These are phyloP conservation scores for Brachionus paranguensis DNA, from an alignment of 1,140 invertebrate species.

Conservation along the genomic window DNA sequence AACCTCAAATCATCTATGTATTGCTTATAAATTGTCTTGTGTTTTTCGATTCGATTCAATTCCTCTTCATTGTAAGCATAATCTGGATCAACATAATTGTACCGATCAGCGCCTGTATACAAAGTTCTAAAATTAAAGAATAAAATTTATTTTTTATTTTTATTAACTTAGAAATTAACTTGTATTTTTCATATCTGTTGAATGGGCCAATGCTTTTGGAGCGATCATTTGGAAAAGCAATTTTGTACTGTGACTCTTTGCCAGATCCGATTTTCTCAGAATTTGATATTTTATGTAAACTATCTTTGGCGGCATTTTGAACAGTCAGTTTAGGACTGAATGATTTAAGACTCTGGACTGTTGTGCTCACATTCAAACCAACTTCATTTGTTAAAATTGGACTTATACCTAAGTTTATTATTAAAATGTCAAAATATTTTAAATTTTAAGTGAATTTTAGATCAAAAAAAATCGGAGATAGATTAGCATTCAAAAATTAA, in stretches of 20 bases:
- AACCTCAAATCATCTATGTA: constrained; percentile 47
- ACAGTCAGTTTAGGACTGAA: constrained; percentile 47
- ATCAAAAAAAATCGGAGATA: neutral
- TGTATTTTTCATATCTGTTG: constrained; percentile 47
- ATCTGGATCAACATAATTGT: constrained; percentile 53
- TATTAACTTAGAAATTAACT: constrained; percentile 44
- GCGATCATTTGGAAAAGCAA: constrained; percentile 55
- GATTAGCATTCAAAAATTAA: neutral
- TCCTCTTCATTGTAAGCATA: constrained; percentile 51
- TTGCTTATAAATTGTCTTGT: constrained; percentile 46
- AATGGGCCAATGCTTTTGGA: constrained; percentile 51
- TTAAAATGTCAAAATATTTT: neutral
- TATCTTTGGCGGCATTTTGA: constrained; percentile 44
- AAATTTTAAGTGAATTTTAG: neutral
- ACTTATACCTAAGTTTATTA: constrained; percentile 48
- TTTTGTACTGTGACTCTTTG: constrained; percentile 43
- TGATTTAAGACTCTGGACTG: constrained; percentile 44
- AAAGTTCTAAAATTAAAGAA: constrained; percentile 46
- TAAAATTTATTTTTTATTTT: neutral
- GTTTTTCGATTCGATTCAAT: constrained; percentile 42
- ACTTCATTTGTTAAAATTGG: constrained; percentile 56
- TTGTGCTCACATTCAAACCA: constrained; percentile 51
- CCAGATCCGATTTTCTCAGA: constrained; percentile 16
- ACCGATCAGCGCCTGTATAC: constrained; percentile 48
- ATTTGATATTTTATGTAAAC: constrained; percentile 44